Percentiles rank a stretch among this genome's conserved stretches.
Conservation (phyloP, 2,888 invertebrate genomes). For the Apotomis betuletana region DNA sequence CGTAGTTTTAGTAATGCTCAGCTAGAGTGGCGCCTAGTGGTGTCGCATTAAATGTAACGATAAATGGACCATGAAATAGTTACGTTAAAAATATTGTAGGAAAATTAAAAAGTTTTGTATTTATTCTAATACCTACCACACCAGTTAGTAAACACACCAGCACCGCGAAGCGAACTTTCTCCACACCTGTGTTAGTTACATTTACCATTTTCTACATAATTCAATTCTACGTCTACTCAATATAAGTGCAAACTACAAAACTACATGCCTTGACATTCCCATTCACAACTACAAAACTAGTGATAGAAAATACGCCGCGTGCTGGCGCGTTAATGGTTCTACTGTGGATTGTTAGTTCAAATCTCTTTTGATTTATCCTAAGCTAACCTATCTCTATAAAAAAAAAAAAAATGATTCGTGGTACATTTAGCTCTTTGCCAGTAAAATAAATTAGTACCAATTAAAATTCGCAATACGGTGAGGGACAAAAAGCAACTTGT, state of each 20-base stretch:
- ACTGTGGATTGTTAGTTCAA: conserved; percentile 21
- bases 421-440: too few species aligned
- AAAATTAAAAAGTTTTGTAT: too few species aligned
- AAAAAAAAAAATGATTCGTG: too few species aligned
- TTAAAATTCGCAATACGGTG: too few species aligned
- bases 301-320: conserved; percentile 35
- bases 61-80: too few species aligned
- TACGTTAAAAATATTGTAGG: too few species aligned
- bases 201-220: conserved; percentile 4
- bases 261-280: conserved; percentile 32
- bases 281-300: conserved; percentile 20
- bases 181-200: conserved; percentile 28
- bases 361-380: conserved; percentile 31
- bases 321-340: conserved; percentile 29
- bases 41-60: too few species aligned
- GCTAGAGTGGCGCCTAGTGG: too few species aligned
- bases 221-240: conserved; percentile 2
- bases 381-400: not conserved
- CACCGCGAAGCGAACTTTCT: conserved; percentile 36
- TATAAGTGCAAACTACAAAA: conserved; percentile 19
- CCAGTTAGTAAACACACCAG: conserved; percentile 38
- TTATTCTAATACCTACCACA: conserved; percentile 6
- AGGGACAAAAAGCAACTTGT: too few species aligned
- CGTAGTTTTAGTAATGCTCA: too few species aligned
- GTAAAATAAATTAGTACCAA: too few species aligned